Conservation (phyloP, 92 coral and sea anemone genomes). For the Galaxea fascicularis region DNA sequence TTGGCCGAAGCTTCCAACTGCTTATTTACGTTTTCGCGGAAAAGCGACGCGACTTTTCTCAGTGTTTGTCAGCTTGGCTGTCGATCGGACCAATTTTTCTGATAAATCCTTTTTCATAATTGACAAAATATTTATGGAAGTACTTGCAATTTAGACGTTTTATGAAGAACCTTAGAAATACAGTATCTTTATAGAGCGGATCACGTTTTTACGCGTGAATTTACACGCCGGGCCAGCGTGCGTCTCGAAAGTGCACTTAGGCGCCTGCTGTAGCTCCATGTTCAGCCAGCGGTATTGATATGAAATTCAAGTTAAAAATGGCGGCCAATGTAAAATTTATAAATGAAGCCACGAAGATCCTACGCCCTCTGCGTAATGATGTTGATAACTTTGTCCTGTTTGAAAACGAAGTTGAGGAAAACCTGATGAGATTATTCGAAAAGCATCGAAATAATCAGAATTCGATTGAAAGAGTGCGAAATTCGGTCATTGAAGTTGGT, state of each 20-base stretch:
- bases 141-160: background rate
- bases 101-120: background rate
- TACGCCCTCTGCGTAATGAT: too few species aligned
- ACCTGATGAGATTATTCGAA: background rate
- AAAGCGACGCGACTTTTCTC: background rate
- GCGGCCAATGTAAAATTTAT: too few species aligned
- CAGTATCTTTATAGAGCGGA: too few species aligned
- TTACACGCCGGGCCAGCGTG: too few species aligned
- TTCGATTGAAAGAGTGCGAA: constrained; percentile 34
- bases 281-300: too few species aligned
- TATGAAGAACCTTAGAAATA: too few species aligned
- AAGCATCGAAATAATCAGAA: constrained; percentile 27
- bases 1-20: background rate
- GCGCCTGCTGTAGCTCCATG: too few species aligned
- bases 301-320: too few species aligned
- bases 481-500: too few species aligned
- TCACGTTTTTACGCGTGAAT: too few species aligned
- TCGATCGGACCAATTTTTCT: background rate
- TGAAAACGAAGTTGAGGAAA: constrained; percentile 23
- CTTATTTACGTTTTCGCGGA: background rate
- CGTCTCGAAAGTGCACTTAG: too few species aligned
- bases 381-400: constrained; percentile 22
- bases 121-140: background rate
- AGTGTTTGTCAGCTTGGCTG: background rate
- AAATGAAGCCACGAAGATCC: too few species aligned